Percentiles rank a stretch among this genome's conserved stretches.
Evolutionary conservation across 2,797 vertebrate genomes (phyloP).

Genomic region (Anas bahamensis): DNA sequence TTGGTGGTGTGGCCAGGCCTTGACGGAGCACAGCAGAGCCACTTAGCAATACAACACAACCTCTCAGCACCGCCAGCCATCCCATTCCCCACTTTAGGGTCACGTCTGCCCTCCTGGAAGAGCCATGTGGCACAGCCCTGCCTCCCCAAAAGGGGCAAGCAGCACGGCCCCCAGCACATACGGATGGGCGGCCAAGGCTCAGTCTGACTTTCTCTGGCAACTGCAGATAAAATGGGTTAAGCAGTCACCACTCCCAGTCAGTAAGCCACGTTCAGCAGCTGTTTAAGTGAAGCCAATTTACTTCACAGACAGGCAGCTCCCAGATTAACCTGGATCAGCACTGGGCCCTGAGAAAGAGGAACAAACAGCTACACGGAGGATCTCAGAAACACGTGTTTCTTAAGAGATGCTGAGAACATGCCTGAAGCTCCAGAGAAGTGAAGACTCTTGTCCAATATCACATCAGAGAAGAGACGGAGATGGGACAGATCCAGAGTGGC

Average conservation of each 20-base stretch:
- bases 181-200: not conserved
- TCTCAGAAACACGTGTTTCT: not conserved
- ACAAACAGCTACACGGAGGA: not conserved
- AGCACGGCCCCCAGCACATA: rapidly evolving
- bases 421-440: not conserved
- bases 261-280: not conserved
- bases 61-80: not conserved
- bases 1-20: rapidly evolving
- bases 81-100: not conserved
- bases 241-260: not conserved
- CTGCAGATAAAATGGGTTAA: not conserved
- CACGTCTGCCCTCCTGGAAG: not conserved
- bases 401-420: rapidly evolving
- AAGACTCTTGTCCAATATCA: rapidly evolving
- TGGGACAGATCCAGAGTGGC: not conserved
- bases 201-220: not conserved
- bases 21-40: not conserved
- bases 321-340: conserved; percentile 31
- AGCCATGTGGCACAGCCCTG: rapidly evolving
- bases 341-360: not conserved
- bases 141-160: rapidly evolving
- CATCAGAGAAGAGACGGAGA: not conserved
- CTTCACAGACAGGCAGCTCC: not conserved
- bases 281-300: not conserved
- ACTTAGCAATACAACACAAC: not conserved